These are phyloP conservation scores for Apeira syringaria DNA, from an alignment of 2,888 invertebrate species.

Conservation along the genomic window DNA sequence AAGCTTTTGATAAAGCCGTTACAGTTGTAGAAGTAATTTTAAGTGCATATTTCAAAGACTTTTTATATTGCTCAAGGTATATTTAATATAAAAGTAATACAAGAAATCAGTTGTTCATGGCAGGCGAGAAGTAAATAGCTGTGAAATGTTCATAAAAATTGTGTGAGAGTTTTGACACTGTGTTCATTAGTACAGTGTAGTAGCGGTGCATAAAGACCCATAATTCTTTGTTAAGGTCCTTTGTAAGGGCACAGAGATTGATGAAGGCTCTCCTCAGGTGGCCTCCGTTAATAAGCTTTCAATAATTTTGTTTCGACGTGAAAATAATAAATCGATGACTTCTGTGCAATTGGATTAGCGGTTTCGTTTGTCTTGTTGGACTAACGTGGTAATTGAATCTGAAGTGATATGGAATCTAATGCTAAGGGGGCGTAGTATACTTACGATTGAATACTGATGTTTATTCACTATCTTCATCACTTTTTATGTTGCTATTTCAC, in stretches of 20 bases:
- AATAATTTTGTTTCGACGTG: conserved; percentile 53
- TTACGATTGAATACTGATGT: too few species aligned
- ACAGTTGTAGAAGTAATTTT: too few species aligned
- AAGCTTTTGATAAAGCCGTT: too few species aligned
- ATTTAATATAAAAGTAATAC: too few species aligned
- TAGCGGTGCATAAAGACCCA: conserved; percentile 66
- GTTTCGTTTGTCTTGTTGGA: conserved; percentile 15
- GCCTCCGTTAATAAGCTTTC: conserved; percentile 70
- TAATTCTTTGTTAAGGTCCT: conserved; percentile 76
- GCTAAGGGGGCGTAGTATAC: too few species aligned
- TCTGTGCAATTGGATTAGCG: conserved; percentile 47
- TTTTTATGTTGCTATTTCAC: too few species aligned
- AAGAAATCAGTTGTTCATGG: too few species aligned
- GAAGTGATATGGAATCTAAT: not conserved
- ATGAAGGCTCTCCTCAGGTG: conserved; percentile 77
- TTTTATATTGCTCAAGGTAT: too few species aligned
- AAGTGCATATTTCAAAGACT: too few species aligned
- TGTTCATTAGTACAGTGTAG: conserved; percentile 48
- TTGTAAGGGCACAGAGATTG: conserved; percentile 72
- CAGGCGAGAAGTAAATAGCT: too few species aligned
- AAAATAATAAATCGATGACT: conserved; percentile 51
- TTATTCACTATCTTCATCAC: too few species aligned
- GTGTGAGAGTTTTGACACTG: conserved; percentile 6
- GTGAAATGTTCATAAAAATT: too few species aligned
- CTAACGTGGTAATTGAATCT: not conserved